A percentile compares a stretch with the other conserved stretches of the same genome.
phyloP scores from a whole-genome alignment of 1,140 invertebrate genomes.

The Zophobas atratus region DNA sequence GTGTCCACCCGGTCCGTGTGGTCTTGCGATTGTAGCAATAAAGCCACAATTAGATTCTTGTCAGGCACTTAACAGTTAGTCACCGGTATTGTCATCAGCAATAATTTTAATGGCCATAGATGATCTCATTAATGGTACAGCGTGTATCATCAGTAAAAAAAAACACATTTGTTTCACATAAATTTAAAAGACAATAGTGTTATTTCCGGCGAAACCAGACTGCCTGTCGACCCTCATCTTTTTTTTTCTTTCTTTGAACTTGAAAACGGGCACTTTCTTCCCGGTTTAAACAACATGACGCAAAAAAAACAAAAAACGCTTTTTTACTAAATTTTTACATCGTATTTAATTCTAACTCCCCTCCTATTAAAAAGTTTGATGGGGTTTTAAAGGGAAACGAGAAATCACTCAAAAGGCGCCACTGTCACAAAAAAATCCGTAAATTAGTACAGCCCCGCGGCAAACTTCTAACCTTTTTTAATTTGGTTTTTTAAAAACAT shows the following conservation, averaged over 20 bases:
- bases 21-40: not conserved
- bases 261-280: constrained; percentile 4
- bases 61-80: constrained; percentile 24
- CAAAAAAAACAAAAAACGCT: too few relatives aligned
- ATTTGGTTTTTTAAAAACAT: not conserved
- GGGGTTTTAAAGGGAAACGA: not conserved
- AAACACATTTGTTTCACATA: constrained; percentile 15
- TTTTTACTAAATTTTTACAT: too few relatives aligned
- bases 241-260: not conserved
- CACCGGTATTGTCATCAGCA: constrained; percentile 3
- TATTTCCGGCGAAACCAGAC: constrained; percentile 17
- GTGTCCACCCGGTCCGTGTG: not conserved
- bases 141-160: constrained; percentile 5
- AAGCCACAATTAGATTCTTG: constrained; percentile 15
- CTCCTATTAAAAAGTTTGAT: too few relatives aligned
- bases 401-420: not conserved
- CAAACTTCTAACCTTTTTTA: constrained; percentile 3
- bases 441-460: not conserved
- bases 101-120: constrained; percentile 11
- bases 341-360: too few relatives aligned
- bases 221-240: constrained; percentile 7
- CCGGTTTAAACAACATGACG: not conserved
- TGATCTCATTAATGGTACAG: constrained; percentile 1
- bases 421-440: not conserved
- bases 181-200: constrained; percentile 17